phyloP scores from a whole-genome alignment of 2,797 vertebrate genomes.

The Cheirogaleus major region DNA sequence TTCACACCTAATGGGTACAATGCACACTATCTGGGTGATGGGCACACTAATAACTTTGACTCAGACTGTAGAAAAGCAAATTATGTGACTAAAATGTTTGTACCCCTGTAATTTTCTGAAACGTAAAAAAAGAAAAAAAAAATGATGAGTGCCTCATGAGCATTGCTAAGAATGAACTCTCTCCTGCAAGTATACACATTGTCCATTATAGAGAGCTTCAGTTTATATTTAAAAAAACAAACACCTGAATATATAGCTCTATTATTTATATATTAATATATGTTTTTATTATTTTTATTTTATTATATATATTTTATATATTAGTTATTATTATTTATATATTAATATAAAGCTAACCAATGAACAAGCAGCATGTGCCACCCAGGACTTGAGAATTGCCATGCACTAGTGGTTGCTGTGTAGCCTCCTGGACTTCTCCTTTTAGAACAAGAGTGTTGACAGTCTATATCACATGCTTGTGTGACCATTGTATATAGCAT shows the following conservation, averaged over 20 bases:
- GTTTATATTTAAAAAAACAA: not conserved
- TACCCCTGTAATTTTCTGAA: too few species aligned
- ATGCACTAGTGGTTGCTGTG: too few species aligned
- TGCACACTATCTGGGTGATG: too few species aligned
- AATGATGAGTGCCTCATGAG: fast-evolving
- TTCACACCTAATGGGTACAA: too few species aligned
- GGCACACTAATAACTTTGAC: too few species aligned
- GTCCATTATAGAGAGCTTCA: not conserved
- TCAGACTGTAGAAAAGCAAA: too few species aligned
- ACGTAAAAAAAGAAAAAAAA: not conserved
- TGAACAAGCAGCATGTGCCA: not conserved
- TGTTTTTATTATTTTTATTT: too few species aligned
- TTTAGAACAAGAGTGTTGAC: not conserved
- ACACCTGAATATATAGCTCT: not conserved
- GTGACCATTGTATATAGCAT: not conserved
- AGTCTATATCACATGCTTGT: not conserved
- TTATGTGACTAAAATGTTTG: too few species aligned
- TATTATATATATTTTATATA: too few species aligned
- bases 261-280: too few species aligned
- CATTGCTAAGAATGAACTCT: not conserved
- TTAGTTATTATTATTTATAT: too few species aligned
- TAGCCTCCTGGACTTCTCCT: not conserved
- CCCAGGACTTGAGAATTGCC: not conserved
- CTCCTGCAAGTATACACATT: not conserved
- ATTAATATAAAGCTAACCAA: not conserved